phyloP scores from a whole-genome alignment of 2,797 vertebrate genomes.

The Podarcis lilfordi region DNA sequence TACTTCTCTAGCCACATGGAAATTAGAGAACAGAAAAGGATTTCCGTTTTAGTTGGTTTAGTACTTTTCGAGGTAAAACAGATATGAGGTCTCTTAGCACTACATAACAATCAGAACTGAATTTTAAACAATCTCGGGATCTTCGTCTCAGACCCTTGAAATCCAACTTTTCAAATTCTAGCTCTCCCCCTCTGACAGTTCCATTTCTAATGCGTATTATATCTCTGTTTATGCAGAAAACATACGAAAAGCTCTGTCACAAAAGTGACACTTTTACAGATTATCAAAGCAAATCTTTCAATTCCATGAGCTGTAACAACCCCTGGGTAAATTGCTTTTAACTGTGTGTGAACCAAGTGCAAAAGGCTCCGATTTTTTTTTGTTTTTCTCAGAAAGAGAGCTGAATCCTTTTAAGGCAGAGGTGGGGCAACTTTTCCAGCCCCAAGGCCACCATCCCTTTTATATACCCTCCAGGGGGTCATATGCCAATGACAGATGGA shows the following conservation, averaged over 20 bases:
- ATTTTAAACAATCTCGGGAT: neutral
- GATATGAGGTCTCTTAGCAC: neutral
- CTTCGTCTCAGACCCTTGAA: neutral
- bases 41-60: neutral
- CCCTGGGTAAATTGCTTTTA: neutral
- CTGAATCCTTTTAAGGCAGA: neutral
- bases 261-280: slow-evolving; percentile 5
- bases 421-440: neutral
- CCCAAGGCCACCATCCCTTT: neutral
- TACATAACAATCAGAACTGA: neutral
- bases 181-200: neutral
- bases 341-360: neutral
- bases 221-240: slow-evolving; percentile 17
- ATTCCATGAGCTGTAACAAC: neutral
- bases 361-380: too few species aligned
- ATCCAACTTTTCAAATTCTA: neutral
- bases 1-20: neutral
- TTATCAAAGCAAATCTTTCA: slow-evolving; percentile 10
- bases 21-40: neutral
- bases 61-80: neutral
- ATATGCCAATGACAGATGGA: too few species aligned
- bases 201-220: slow-evolving; percentile 12
- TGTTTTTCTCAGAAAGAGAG: neutral
- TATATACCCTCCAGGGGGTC: too few species aligned
- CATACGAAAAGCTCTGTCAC: slow-evolving; percentile 2